Evolutionary conservation across 1,140 invertebrate genomes (phyloP).

Genomic region (Achroia grisella): DNA sequence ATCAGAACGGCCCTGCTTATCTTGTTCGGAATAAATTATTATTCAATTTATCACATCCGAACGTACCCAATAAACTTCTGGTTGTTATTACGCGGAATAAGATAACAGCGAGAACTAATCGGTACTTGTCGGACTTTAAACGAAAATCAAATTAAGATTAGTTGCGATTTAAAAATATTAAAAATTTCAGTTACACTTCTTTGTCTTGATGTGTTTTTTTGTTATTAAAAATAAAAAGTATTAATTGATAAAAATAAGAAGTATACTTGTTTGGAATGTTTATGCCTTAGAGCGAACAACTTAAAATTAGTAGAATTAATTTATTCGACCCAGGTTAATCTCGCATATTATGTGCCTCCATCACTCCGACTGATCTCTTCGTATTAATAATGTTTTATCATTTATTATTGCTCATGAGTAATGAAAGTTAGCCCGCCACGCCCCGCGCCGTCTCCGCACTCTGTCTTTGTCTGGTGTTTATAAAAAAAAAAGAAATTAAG

Average conservation of each 20-base stretch:
- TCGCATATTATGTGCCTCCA: slow-evolving; percentile 39
- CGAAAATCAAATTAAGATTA: neutral
- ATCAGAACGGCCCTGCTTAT: slow-evolving; percentile 45
- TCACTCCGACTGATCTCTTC: slow-evolving; percentile 51
- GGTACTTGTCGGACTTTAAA: slow-evolving; percentile 4
- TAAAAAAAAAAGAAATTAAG: slow-evolving; percentile 45
- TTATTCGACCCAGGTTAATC: slow-evolving; percentile 54
- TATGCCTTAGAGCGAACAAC: slow-evolving; percentile 26
- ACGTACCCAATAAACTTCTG: slow-evolving; percentile 61
- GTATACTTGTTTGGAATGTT: neutral
- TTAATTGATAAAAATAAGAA: neutral
- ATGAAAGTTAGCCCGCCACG: slow-evolving; percentile 67
- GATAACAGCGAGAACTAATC: slow-evolving; percentile 50
- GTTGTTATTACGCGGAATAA: slow-evolving; percentile 53
- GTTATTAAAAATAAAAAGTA: neutral
- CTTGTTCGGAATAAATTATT: slow-evolving; percentile 64
- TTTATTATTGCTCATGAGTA: slow-evolving; percentile 69
- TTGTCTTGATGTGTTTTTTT: neutral
- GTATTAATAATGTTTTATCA: slow-evolving; percentile 74
- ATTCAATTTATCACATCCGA: slow-evolving; percentile 64
- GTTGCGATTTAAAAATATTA: slow-evolving; percentile 1
- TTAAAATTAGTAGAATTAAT: slow-evolving; percentile 69
- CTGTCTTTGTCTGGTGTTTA: slow-evolving; percentile 57
- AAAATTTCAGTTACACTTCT: neutral
- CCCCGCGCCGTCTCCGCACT: slow-evolving; percentile 54